Base-by-base conservation (phyloP, 2,888 invertebrate species). In the Dryocosmus kuriphilus region DNA sequence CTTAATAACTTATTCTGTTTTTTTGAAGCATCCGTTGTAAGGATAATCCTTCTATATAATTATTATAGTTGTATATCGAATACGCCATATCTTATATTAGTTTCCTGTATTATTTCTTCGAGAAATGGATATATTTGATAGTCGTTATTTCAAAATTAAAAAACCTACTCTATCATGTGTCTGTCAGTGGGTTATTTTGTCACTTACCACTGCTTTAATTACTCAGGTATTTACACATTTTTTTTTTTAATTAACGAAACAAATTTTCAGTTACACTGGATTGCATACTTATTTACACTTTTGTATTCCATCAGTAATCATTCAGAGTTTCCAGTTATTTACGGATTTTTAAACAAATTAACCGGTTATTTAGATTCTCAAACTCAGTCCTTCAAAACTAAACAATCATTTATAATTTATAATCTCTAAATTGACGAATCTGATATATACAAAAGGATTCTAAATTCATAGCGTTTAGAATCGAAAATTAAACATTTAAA, bases 61-160 rank as follows among this genome's bases (percentile, higher is more conserved):
- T 51, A 38, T 38, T 38, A 3, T 11, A n/a, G 16, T 51, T 51
- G 19, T 51, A 0, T 51, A 51, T 51, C 51, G 2, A 51, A 8
- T 51, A 2, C 2, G 2, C n/a, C n/a, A 14, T 2, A 38, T 51
- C 51, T 51, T n/a, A n/a, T 2, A 51, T 51, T 19, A n/a, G 8
- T 51, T 51, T n/a, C 51, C 8, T n/a, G 16, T 16, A 51, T n/a
- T 19, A 8, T n/a, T 51, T 51, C 19, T n/a, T n/a, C 1, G n/a
- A 8, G n/a, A n/a, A 51, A 51, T 51, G 51, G 51, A 51, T 51
- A 8, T 8, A n/a, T 51, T 51, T 51, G 51, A 51, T n/a, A 51
- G 51, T 51, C 51, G 51, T 51, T 51, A 51, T 51, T 51, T n/a
- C n/a, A n/a, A 51, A n/a, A n/a, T 51, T n/a, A 51, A n/a, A n/a